Conservation (phyloP, 1,140 invertebrate species). For the Diabrotica virgifera region DNA sequence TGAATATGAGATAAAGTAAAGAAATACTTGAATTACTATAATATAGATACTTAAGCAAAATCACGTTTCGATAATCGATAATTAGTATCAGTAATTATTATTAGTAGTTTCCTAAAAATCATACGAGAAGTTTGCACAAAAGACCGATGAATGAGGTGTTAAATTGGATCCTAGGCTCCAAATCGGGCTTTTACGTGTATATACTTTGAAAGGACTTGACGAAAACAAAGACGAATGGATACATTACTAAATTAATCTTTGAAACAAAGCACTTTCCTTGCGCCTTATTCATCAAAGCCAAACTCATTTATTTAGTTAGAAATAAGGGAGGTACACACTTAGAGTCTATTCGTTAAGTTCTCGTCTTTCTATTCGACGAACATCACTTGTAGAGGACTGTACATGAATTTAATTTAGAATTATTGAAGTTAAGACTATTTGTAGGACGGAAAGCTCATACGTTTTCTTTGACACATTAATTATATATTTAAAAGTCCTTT, state of each 20-base stretch:
- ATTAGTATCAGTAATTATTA: too few species aligned
- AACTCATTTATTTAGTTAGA: constrained; percentile 42
- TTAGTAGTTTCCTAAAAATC: too few species aligned
- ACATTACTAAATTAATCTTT: constrained; percentile 44
- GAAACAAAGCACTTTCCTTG: constrained; percentile 41
- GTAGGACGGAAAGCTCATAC: background rate
- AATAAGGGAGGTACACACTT: constrained; percentile 21
- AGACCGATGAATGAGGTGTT: constrained; percentile 19
- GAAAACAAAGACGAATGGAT: constrained; percentile 41
- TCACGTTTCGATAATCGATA: too few species aligned
- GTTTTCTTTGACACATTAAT: too few species aligned
- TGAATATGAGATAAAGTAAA: too few species aligned
- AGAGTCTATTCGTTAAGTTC: constrained; percentile 35
- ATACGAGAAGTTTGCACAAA: constrained; percentile 8
- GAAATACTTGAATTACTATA: too few species aligned
- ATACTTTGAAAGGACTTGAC: constrained; percentile 28
- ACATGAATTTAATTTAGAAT: constrained; percentile 14
- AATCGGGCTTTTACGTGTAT: constrained; percentile 18
- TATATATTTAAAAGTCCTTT: too few species aligned
- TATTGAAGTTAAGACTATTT: constrained; percentile 1
- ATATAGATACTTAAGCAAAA: too few species aligned
- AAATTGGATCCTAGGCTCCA: constrained; percentile 21
- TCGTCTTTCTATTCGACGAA: constrained; percentile 31
- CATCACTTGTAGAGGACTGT: constrained; percentile 36
- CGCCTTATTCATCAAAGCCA: constrained; percentile 41